These are phyloP conservation scores for Stegastes partitus DNA, from an alignment of 2,113 vertebrate species.

Conservation along the genomic window DNA sequence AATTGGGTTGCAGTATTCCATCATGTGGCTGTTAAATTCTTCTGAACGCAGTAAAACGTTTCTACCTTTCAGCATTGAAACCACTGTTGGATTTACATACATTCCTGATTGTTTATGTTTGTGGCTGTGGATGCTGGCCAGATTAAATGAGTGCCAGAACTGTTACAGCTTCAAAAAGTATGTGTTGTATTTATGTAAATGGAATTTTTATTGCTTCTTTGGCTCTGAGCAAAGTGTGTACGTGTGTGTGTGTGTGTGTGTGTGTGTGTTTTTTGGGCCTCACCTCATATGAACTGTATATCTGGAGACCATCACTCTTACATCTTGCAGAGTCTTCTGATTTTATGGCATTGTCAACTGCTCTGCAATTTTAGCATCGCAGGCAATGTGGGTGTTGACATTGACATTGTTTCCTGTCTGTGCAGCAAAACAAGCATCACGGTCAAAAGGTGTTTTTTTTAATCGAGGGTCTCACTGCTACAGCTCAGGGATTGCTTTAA, in stretches of 20 bases:
- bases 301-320: not conserved
- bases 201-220: not conserved
- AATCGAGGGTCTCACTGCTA: not conserved
- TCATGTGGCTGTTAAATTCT: constrained; percentile 1
- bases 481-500: constrained; percentile 8
- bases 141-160: constrained; percentile 5
- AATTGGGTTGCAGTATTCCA: not conserved
- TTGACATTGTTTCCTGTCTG: constrained; percentile 6
- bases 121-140: not conserved
- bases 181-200: not conserved
- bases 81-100: not conserved
- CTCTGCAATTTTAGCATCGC: not conserved
- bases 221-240: not conserved
- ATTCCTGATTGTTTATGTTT: not conserved
- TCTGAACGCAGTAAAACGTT: not conserved
- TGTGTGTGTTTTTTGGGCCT: not conserved
- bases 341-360: not conserved
- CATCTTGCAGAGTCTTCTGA: not conserved
- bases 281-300: not conserved
- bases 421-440: not conserved
- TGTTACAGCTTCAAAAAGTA: constrained; percentile 2
- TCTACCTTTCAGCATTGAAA: not conserved
- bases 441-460: constrained; percentile 11
- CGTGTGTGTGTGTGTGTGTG: not conserved
- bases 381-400: not conserved